Conservation (phyloP, 2,888 invertebrate genomes). For the Meiosimyza decipiens region DNA sequence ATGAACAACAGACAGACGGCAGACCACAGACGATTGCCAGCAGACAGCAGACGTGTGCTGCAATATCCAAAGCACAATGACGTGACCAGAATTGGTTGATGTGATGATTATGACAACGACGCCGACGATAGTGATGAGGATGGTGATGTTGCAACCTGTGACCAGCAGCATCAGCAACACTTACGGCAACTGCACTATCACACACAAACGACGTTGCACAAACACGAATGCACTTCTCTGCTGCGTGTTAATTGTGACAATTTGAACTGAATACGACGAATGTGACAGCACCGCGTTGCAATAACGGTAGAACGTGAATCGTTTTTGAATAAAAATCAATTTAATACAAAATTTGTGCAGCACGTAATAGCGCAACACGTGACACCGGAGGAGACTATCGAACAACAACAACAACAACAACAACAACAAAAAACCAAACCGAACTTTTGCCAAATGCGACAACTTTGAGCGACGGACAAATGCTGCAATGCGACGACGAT, state of each 20-base stretch:
- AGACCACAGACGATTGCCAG: background rate
- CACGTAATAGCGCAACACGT: constrained; percentile 11
- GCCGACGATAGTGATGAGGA: background rate
- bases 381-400: constrained; percentile 15
- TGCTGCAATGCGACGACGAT: background rate
- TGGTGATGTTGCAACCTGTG: background rate
- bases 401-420: too few relatives aligned
- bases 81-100: constrained; percentile 9
- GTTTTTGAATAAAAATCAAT: background rate
- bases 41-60: background rate
- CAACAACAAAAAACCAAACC: background rate
- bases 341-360: background rate
- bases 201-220: background rate
- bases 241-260: background rate
- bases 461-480: background rate
- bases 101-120: background rate
- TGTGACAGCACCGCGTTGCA: background rate
- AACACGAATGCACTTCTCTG: background rate
- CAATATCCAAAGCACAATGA: background rate
- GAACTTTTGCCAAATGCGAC: constrained; percentile 20
- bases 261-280: background rate
- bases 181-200: background rate
- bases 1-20: background rate
- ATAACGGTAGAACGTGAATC: background rate
- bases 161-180: background rate